phyloP scores from a whole-genome alignment of 2,888 invertebrate genomes.

The Synergus itoensis region DNA sequence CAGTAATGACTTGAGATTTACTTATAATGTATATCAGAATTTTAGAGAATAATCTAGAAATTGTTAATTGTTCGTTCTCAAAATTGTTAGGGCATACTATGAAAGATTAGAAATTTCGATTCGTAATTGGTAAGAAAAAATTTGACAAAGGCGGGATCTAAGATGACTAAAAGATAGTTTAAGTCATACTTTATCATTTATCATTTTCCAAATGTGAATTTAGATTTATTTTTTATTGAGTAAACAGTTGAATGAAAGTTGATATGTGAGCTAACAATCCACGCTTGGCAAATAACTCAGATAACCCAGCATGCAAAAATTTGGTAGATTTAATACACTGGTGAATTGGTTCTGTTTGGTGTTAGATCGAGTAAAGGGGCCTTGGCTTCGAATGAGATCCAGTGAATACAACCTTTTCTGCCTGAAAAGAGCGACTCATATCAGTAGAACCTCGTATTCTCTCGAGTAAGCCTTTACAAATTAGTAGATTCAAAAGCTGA shows the following conservation, averaged over 20 bases:
- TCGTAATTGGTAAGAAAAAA: neutral
- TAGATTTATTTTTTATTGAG: neutral
- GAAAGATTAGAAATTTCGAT: neutral
- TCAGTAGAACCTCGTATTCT: slow-evolving; percentile 31
- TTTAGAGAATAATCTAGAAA: slow-evolving; percentile 16
- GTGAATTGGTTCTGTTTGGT: slow-evolving; percentile 41
- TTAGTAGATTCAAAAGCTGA: slow-evolving; percentile 37
- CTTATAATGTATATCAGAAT: neutral
- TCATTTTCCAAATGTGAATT: no score
- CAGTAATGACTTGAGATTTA: slow-evolving; percentile 7
- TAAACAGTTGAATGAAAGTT: neutral
- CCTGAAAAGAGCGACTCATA: slow-evolving; percentile 37
- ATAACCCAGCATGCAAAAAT: slow-evolving; percentile 25
- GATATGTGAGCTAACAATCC: neutral
- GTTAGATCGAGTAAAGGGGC: slow-evolving; percentile 41
- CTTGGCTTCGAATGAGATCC: slow-evolving; percentile 41
- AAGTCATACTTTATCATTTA: neutral
- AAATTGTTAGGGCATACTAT: neutral
- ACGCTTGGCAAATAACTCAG: slow-evolving; percentile 24
- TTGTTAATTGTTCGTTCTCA: slow-evolving; percentile 7
- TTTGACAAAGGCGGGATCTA: neutral
- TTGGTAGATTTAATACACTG: slow-evolving; percentile 20
- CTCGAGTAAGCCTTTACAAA: slow-evolving; percentile 33
- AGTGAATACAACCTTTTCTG: slow-evolving; percentile 37
- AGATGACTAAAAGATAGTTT: neutral